Conservation (phyloP, 2,797 vertebrate species). For the Paedocypris micromegethes region DNA sequence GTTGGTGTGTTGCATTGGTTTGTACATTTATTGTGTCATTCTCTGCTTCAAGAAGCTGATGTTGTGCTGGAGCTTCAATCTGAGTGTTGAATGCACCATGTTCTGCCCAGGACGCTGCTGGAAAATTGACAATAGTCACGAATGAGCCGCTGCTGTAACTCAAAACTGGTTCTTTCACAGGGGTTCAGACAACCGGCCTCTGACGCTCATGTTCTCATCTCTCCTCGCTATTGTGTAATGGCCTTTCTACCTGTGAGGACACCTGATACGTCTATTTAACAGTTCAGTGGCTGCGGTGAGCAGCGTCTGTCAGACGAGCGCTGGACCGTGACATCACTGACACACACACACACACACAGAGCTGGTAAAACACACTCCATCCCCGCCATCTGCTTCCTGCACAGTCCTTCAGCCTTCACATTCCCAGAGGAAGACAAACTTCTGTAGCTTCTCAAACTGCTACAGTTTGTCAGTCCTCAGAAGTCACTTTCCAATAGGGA, state of each 20-base stretch:
- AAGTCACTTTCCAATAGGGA: too few relatives aligned
- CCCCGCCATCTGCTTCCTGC: background rate
- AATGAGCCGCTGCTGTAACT: background rate
- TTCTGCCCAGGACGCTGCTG: too few relatives aligned
- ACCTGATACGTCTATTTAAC: slow-evolving; percentile 50
- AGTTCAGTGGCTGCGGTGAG: slow-evolving; percentile 43
- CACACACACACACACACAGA: slow-evolving; percentile 19
- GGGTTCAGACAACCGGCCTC: slow-evolving; percentile 27
- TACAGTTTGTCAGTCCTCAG: too few relatives aligned
- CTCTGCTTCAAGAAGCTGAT: too few relatives aligned
- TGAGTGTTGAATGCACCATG: too few relatives aligned
- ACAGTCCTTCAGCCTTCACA: too few relatives aligned
- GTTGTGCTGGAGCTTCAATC: too few relatives aligned
- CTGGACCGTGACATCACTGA: slow-evolving; percentile 33
- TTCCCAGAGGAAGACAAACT: too few relatives aligned
- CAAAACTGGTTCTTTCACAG: slow-evolving; percentile 18
- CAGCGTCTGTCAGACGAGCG: slow-evolving; percentile 43
- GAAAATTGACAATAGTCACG: too few relatives aligned
- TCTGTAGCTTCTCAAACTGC: too few relatives aligned
- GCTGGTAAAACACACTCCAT: background rate
- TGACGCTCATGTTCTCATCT: slow-evolving; percentile 38
- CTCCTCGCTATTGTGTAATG: slow-evolving; percentile 48
- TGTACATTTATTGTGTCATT: too few relatives aligned
- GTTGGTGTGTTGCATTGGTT: too few relatives aligned
- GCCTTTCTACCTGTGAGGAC: slow-evolving; percentile 47